Evolutionary conservation across 2,797 vertebrate genomes (phyloP).

Genomic region (Leuciscus waleckii): DNA sequence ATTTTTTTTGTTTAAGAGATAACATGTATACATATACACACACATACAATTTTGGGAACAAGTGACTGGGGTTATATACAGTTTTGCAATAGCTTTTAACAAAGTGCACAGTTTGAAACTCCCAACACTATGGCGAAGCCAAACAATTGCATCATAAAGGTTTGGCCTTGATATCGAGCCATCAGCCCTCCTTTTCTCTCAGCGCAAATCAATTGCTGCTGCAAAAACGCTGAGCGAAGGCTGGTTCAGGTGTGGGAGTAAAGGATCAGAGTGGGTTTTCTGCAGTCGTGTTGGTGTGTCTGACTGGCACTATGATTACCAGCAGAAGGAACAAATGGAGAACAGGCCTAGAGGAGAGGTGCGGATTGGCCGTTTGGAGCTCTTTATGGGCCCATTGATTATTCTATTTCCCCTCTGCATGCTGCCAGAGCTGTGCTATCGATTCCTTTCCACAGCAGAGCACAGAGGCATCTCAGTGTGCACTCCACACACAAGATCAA

Average conservation of each 20-base stretch:
- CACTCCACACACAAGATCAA: not conserved
- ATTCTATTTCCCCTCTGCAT: conserved; percentile 58
- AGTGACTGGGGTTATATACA: not conserved
- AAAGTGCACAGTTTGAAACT: not conserved
- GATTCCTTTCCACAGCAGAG: conserved; percentile 45
- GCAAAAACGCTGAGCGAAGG: conserved; percentile 20
- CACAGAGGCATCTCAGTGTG: not conserved
- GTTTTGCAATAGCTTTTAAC: not conserved
- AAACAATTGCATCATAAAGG: conserved; percentile 48
- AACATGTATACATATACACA: too few species aligned
- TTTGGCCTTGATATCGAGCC: not conserved
- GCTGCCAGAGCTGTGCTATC: conserved; percentile 54
- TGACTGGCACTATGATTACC: conserved; percentile 46
- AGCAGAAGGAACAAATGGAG: conserved; percentile 22
- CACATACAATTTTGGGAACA: too few species aligned
- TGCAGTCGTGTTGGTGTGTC: conserved; percentile 25
- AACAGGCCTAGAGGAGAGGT: conserved; percentile 27
- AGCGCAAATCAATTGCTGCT: not conserved
- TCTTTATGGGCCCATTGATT: conserved; percentile 61
- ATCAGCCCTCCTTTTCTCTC: not conserved
- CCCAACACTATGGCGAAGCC: conserved; percentile 14
- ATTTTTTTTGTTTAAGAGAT: not conserved
- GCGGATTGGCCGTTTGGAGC: conserved; percentile 48
- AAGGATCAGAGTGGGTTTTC: conserved; percentile 39
- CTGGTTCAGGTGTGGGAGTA: conserved; percentile 33